Evolutionary conservation across 2,797 vertebrate species (phyloP).

Genomic region (Crossoptilon crossoptilon): DNA sequence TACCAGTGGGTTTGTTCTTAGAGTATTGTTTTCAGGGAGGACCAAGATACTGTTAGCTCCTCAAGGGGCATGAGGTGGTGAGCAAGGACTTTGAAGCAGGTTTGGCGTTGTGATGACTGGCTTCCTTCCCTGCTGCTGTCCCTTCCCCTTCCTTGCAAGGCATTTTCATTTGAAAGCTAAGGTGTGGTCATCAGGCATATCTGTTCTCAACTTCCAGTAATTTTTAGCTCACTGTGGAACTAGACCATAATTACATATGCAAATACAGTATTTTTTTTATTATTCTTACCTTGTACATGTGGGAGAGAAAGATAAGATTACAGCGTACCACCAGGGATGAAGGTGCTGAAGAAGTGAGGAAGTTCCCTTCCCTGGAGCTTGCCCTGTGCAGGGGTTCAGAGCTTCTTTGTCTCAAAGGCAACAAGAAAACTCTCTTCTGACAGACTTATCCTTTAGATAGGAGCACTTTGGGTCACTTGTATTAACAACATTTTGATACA

Average conservation of each 20-base stretch:
- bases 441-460: background rate
- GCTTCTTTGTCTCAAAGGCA: background rate
- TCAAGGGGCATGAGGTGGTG: conserved; percentile 25
- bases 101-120: conserved; percentile 50
- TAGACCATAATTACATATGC: conserved; percentile 61
- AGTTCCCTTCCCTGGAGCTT: background rate
- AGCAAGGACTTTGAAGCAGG: conserved; percentile 50
- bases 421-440: background rate
- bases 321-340: background rate
- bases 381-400: background rate
- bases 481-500: background rate
- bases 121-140: conserved; percentile 71
- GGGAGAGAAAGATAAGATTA: conserved; percentile 59
- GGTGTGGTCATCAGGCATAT: conserved; percentile 65
- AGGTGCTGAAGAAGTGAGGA: background rate
- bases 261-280: conserved; percentile 10
- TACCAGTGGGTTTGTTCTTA: background rate
- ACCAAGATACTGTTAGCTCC: conserved; percentile 16
- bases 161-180: conserved; percentile 60
- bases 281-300: conserved; percentile 46
- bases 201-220: conserved; percentile 73
- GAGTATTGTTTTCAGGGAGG: conserved; percentile 19
- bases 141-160: conserved; percentile 70
- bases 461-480: background rate
- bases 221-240: conserved; percentile 58